Conservation (phyloP, 2,888 invertebrate genomes). For the Parnassius orleans region DNA sequence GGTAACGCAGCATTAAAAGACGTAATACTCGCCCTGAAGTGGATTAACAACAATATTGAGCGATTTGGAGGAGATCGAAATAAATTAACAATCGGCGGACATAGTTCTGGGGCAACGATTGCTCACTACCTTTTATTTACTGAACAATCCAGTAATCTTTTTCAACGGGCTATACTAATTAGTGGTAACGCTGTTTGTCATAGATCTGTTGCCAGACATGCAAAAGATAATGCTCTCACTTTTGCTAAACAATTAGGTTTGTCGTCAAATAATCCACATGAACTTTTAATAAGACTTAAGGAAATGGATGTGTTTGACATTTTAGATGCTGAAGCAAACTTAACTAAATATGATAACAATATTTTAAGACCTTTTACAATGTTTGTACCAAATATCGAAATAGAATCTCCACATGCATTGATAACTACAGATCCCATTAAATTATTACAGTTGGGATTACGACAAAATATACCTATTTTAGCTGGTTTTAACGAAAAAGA, state of each 20-base stretch:
- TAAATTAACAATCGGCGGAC: constrained; percentile 46
- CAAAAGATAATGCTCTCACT: constrained; percentile 32
- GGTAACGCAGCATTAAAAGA: constrained; percentile 55
- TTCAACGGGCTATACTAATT: constrained; percentile 36
- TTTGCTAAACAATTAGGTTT: constrained; percentile 35
- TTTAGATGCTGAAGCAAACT: constrained; percentile 34
- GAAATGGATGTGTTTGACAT: constrained; percentile 36
- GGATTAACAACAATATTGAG: constrained; percentile 46
- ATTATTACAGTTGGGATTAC: constrained; percentile 38
- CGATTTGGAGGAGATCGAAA: constrained; percentile 45
- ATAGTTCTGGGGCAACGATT: constrained; percentile 50
- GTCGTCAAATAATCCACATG: constrained; percentile 26
- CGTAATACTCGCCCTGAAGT: constrained; percentile 42
- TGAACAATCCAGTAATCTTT: constrained; percentile 41
- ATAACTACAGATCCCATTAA: constrained; percentile 48
- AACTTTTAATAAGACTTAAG: constrained; percentile 32
- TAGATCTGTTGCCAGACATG: constrained; percentile 36
- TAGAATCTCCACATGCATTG: constrained; percentile 40
- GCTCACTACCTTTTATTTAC: constrained; percentile 47
- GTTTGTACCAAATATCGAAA: constrained; percentile 61
- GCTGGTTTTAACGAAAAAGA: constrained; percentile 57
- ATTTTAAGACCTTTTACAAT: constrained; percentile 34
- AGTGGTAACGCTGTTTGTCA: constrained; percentile 41
- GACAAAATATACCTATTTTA: constrained; percentile 53
- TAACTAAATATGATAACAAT: constrained; percentile 31